Evolutionary conservation across 2,888 invertebrate species (phyloP).

Genomic region (Mellilla xanthometata): DNA sequence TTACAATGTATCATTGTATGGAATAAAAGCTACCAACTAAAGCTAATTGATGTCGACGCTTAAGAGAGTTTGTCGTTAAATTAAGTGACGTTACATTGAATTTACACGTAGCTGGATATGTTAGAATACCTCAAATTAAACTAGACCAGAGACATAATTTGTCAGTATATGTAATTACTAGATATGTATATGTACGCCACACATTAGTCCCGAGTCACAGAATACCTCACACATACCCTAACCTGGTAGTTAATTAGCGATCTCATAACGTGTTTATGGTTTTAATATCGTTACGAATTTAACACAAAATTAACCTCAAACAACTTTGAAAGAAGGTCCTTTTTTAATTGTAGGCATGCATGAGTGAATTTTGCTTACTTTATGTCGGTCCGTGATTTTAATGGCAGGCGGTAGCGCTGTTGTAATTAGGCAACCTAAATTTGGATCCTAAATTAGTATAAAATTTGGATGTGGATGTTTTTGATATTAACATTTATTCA

Average conservation of each 20-base stretch:
- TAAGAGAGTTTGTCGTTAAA: too few species aligned
- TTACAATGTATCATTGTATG: too few species aligned
- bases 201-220: background rate
- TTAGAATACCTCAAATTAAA: background rate
- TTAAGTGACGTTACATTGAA: too few species aligned
- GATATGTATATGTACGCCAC: background rate
- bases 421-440: background rate
- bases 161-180: background rate
- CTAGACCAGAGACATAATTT: background rate
- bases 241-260: slow-evolving; percentile 45
- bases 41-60: too few species aligned
- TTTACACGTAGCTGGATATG: background rate
- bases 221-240: slow-evolving; percentile 6
- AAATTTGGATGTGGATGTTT: too few species aligned
- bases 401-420: background rate
- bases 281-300: slow-evolving; percentile 31
- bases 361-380: slow-evolving; percentile 1
- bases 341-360: background rate
- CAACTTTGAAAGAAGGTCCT: background rate
- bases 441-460: background rate
- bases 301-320: background rate
- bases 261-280: slow-evolving; percentile 41
- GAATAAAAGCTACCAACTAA: too few species aligned
- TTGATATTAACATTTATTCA: too few species aligned
- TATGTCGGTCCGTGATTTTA: slow-evolving; percentile 6